These are phyloP conservation scores for Cerastoderma edule DNA, from an alignment of 2,888 invertebrate species.

Conservation along the genomic window DNA sequence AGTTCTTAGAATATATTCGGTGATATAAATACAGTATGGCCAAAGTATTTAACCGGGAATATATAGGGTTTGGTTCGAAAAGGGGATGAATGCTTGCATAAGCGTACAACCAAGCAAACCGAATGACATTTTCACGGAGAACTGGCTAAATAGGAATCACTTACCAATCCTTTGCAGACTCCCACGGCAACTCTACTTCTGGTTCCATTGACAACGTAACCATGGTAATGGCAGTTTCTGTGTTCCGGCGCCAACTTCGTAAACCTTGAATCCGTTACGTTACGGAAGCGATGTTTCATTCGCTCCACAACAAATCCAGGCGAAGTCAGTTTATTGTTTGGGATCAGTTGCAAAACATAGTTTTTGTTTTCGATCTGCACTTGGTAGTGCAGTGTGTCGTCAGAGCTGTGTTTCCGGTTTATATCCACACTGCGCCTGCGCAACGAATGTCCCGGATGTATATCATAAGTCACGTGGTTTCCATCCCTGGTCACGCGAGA, in stretches of 20 bases:
- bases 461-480: constrained; percentile 67
- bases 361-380: constrained; percentile 71
- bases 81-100: no score
- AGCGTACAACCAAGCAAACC: no score
- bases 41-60: no score
- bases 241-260: constrained; percentile 52
- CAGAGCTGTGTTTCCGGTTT: neutral
- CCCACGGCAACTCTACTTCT: constrained; percentile 91
- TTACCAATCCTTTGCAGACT: constrained; percentile 93
- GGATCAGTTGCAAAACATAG: constrained; percentile 84
- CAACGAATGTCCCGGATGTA: constrained; percentile 69
- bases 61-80: no score
- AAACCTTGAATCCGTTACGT: constrained; percentile 73
- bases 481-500: constrained; percentile 71
- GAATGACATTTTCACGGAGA: no score
- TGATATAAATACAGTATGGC: no score
- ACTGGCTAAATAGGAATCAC: no score
- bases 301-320: constrained; percentile 90
- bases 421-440: constrained; percentile 63
- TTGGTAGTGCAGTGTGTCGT: constrained; percentile 72
- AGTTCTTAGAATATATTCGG: no score
- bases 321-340: constrained; percentile 88
- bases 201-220: constrained; percentile 89
- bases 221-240: constrained; percentile 90
- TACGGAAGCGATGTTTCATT: constrained; percentile 83